Evolutionary conservation across 2,888 invertebrate species (phyloP), one percentile per base, ranked within the genome.

Genomic region (Cataglyphis rosenhaueri): DNA sequence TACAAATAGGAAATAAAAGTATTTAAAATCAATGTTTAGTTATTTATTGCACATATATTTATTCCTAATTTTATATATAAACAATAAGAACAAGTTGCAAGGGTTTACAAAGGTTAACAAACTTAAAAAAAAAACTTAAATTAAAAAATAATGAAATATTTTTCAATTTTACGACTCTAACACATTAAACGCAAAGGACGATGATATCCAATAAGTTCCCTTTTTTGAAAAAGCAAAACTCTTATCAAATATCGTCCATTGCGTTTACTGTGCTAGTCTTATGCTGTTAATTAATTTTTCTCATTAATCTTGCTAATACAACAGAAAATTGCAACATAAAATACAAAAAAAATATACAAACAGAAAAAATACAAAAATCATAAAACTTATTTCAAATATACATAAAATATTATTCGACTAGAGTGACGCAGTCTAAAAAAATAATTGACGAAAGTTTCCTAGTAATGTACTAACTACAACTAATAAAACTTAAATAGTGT

Each of bases 21-120:
- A n/a, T 25, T 6, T 29, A 25, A 25, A 15, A 61, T 61, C 18
- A 32, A 21, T 38, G 21, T 64, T 64, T 55, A 15, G 10, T 25
- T 59, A 59, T 29, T 59, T 59, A 29, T 59, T 59, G 57, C 12
- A 59, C 57, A 59, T 25, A 57, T 57, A 57, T 25, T 59, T 59
- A 55, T 55, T 55, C 0, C 5, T 29, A 59, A 38, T n/a, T 52
- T 52, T n/a, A 57, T 12, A 57, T 57, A 57, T 12, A 21, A 57
- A 57, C 57, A 57, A 25, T 57, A 57, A 57, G 1, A 52, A 52
- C n/a, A 52, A n/a, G n/a, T n/a, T n/a, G n/a, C n/a, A n/a, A 9
- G 9, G 38, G 1, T 25, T 38, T 18, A 52, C 8, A 25, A 25
- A 25, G 25, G 25, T 25, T 25, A 25, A 25, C 25, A 25, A 25